phyloP scores from a whole-genome alignment of 1,140 invertebrate genomes.

The Doryteuthis pealeii region DNA sequence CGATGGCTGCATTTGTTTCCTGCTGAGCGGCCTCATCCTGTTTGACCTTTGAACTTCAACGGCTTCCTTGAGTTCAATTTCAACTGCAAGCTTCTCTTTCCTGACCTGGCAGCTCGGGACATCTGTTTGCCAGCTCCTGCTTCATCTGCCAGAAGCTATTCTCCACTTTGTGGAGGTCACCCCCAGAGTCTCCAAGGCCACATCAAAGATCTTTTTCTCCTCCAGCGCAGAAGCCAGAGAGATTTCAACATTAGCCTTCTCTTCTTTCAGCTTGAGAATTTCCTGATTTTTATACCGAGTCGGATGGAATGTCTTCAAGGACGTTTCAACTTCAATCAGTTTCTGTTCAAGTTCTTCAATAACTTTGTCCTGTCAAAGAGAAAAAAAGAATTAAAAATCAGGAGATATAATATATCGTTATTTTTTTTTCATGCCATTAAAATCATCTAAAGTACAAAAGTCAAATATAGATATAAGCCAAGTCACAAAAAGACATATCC shows the following conservation, averaged over 20 bases:
- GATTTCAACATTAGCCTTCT: slow-evolving; percentile 56
- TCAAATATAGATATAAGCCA: too few relatives aligned
- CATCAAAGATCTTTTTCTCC: slow-evolving; percentile 60
- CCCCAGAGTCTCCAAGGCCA: slow-evolving; percentile 53
- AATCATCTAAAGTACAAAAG: too few relatives aligned
- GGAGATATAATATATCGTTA: too few relatives aligned
- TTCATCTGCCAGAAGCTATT: slow-evolving; percentile 61
- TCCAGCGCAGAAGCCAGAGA: slow-evolving; percentile 55
- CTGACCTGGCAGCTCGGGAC: slow-evolving; percentile 37
- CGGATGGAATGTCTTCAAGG: slow-evolving; percentile 50
- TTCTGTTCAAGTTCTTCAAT: slow-evolving; percentile 55
- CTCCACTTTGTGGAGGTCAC: slow-evolving; percentile 59
- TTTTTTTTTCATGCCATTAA: too few relatives aligned
- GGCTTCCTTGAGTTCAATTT: slow-evolving; percentile 31
- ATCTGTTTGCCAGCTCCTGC: slow-evolving; percentile 52
- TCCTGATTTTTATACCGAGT: slow-evolving; percentile 49
- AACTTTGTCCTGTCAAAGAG: slow-evolving; percentile 38
- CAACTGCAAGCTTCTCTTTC: slow-evolving; percentile 24
- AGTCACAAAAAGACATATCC: too few relatives aligned
- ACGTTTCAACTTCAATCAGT: slow-evolving; percentile 53
- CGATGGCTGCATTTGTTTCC: not conserved
- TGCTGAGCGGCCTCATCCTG: not conserved
- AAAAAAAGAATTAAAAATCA: too few relatives aligned
- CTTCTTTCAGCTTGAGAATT: slow-evolving; percentile 55
- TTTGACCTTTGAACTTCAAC: not conserved